These are phyloP conservation scores for Liparis tanakae DNA, from an alignment of 2,797 vertebrate genomes.

Conservation along the genomic window DNA sequence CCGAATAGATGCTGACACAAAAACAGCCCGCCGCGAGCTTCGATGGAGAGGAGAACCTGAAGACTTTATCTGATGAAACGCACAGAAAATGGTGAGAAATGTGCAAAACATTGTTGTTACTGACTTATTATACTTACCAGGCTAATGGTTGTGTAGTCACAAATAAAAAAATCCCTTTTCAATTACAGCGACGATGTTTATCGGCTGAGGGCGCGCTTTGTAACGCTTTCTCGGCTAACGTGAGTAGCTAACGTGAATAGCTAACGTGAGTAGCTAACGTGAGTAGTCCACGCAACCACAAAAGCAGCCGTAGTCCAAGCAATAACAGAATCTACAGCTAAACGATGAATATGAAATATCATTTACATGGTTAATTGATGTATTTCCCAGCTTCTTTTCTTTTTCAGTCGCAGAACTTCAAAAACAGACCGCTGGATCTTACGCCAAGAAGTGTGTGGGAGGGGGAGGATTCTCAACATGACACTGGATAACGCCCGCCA, in stretches of 20 bases:
- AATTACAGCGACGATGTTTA: constrained; percentile 51
- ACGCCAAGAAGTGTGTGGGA: too few species aligned
- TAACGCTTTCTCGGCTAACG: too few species aligned
- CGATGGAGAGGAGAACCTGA: constrained; percentile 49
- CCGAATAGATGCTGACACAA: constrained; percentile 48
- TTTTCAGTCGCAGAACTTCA: constrained; percentile 45
- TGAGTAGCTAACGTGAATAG: too few species aligned
- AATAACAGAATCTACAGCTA: too few species aligned
- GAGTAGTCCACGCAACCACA: too few species aligned
- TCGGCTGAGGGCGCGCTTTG: constrained; percentile 9
- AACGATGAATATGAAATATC: not conserved
- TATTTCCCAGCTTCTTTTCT: constrained; percentile 23
- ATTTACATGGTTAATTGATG: constrained; percentile 26
- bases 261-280: too few species aligned
- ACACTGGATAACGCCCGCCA: not conserved
- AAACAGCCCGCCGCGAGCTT: constrained; percentile 29
- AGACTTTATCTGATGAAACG: constrained; percentile 72
- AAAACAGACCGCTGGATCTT: constrained; percentile 38
- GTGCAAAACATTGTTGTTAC: constrained; percentile 46
- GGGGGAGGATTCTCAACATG: constrained; percentile 12
- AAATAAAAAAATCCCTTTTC: constrained; percentile 39
- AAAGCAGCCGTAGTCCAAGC: too few species aligned
- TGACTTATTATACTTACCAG: not conserved
- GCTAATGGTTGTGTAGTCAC: constrained; percentile 52
- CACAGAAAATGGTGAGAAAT: constrained; percentile 54